Conservation (phyloP, 2,888 invertebrate genomes). For the Steinernema scapterisci region DNA sequence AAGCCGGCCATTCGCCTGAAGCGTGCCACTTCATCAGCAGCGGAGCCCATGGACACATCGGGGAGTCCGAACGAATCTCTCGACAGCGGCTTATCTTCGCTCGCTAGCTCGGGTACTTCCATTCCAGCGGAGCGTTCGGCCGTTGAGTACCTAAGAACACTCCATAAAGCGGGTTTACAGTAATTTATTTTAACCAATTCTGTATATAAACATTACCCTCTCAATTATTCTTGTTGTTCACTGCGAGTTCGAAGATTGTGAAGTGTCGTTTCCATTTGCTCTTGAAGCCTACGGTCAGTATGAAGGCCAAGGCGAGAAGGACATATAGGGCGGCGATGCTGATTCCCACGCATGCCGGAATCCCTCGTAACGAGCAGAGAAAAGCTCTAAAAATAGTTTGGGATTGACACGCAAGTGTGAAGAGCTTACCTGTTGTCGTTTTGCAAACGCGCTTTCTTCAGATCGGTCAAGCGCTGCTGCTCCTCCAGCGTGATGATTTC, state of each 20-base stretch:
- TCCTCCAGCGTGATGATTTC: not conserved
- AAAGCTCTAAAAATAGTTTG: not conserved
- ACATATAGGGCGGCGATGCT: not conserved
- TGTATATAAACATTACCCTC: not conserved
- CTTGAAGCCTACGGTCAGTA: not conserved
- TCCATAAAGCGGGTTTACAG: not conserved
- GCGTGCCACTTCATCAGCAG: not conserved
- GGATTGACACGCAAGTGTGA: not conserved
- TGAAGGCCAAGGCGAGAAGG: not conserved
- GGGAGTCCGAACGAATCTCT: not conserved
- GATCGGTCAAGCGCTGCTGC: not conserved
- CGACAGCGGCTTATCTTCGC: conserved; percentile 4
- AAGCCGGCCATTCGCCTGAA: not conserved
- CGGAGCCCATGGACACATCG: not conserved
- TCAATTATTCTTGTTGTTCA: not conserved
- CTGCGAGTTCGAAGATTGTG: not conserved
- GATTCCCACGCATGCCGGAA: not conserved
- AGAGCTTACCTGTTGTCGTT: not conserved
- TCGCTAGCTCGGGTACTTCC: not conserved
- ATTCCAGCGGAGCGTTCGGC: not conserved
- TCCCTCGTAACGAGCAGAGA: not conserved
- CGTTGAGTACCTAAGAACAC: not conserved
- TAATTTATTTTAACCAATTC: conserved; percentile 11
- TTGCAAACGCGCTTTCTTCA: not conserved
- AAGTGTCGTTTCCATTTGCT: conserved; percentile 9